Base-by-base conservation (phyloP, 2,113 vertebrate genomes). In the Podocnemis expansa region DNA sequence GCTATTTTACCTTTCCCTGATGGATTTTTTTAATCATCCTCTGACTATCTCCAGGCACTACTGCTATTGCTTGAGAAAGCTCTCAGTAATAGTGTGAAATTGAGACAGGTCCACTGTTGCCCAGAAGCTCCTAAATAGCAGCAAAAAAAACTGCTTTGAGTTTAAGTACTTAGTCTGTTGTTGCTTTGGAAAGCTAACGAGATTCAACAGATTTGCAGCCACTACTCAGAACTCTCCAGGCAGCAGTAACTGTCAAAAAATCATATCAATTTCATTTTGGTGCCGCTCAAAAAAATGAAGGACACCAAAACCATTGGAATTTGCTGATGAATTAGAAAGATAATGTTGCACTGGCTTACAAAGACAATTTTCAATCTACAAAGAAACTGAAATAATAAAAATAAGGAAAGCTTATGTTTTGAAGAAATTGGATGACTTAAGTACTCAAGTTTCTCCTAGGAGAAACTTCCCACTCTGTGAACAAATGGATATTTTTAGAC, bases 391-490 rank as follows among this genome's bases (percentile, higher is more conserved):
- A 27, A 82, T 51, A 52, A n/a, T 31, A 38, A 85, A 88, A 80
- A 24, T 22, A 4, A 94, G 16, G 24, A 79, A 80, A 22, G 8
- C 52, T 84, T 81, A 16, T 79, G 90, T 91, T 82, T 79, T 89
- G 38, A 54, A 45, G 25, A 76, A 89, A 63, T 17, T 0, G 0
- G 0, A 78, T 0, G 24, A 83, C 91, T 93, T 91, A 86, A 56
- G 93, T 58, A 54, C 89, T 41, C 21, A 0, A 9, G 56, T 27
- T 67, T 21, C 0, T 41, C 49, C 63, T 67, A n/a, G 34, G 49
- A 86, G n/a, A 5, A 80, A 34, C 16, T 84, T 94, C 87, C 63
- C 56, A 38, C 5, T 90, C 82, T 47, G 80, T 60, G 16, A 79
- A 90, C 8, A 87, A 12, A 58, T 87, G 63, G 31, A 17, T 85